These are phyloP conservation scores for Phyllotreta striolata DNA, from an alignment of 2,888 invertebrate genomes.

Conservation along the genomic window DNA sequence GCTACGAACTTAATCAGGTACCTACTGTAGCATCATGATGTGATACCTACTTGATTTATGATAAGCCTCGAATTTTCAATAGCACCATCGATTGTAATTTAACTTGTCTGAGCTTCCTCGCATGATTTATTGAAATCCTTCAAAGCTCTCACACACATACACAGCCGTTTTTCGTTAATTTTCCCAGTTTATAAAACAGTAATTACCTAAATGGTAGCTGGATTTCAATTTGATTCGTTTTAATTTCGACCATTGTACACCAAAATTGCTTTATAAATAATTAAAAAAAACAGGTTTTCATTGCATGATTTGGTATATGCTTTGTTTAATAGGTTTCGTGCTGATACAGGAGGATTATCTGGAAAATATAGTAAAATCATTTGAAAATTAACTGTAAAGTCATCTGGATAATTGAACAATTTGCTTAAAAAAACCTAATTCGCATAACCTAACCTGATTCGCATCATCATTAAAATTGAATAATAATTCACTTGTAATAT, in stretches of 20 bases:
- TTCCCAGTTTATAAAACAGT: slow-evolving; percentile 17
- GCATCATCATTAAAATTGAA: no score
- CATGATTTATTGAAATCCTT: slow-evolving; percentile 25
- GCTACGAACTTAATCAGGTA: background rate
- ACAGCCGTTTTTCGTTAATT: slow-evolving; percentile 1
- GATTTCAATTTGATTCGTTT: background rate
- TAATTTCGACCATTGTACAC: background rate
- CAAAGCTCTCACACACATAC: slow-evolving; percentile 13
- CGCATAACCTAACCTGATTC: no score
- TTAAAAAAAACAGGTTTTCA: no score
- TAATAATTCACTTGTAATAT: no score
- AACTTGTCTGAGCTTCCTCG: slow-evolving; percentile 24
- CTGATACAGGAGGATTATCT: no score
- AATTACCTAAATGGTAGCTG: background rate
- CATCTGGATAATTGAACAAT: no score
- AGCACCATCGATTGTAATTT: slow-evolving; percentile 28
- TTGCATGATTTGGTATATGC: no score
- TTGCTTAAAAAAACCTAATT: no score
- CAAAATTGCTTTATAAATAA: background rate
- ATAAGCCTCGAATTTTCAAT: slow-evolving; percentile 23
- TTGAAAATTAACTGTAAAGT: no score
- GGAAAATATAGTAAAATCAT: no score
- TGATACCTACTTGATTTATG: slow-evolving; percentile 28
- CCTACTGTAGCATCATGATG: slow-evolving; percentile 3
- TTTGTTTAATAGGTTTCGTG: no score